A percentile compares a stretch with the other conserved stretches of the same genome.
phyloP scores from a whole-genome alignment of 2,888 invertebrate species.

The Rapana venosa region DNA sequence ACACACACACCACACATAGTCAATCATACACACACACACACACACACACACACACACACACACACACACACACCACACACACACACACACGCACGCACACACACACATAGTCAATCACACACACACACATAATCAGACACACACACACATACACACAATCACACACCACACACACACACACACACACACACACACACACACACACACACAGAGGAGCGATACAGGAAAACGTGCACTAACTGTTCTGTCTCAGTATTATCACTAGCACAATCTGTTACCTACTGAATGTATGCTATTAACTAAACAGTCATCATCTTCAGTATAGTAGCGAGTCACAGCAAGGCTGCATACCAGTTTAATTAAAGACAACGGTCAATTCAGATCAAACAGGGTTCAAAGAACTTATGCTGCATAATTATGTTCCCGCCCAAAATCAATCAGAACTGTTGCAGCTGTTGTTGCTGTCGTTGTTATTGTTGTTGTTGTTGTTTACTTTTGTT shows the following conservation, averaged over 20 bases:
- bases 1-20: neutral
- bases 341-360: too few relatives aligned
- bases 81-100: neutral
- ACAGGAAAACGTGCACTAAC: neutral
- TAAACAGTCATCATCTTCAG: too few relatives aligned
- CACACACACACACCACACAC: neutral
- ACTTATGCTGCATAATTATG: too few relatives aligned
- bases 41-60: neutral
- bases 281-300: too few relatives aligned
- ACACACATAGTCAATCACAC: neutral
- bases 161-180: neutral
- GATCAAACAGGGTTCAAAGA: too few relatives aligned
- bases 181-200: neutral
- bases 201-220: neutral
- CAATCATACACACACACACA: neutral
- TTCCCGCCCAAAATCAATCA: too few relatives aligned
- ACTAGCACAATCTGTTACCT: too few relatives aligned
- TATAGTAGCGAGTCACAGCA: too few relatives aligned
- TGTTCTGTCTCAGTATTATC: too few relatives aligned
- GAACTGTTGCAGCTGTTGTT: neutral
- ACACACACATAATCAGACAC: neutral
- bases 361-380: too few relatives aligned
- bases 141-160: neutral
- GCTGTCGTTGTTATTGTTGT: neutral
- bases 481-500: too few relatives aligned